Conservation (phyloP, 2,797 vertebrate genomes). For the Neosilurus mollespiculum region DNA sequence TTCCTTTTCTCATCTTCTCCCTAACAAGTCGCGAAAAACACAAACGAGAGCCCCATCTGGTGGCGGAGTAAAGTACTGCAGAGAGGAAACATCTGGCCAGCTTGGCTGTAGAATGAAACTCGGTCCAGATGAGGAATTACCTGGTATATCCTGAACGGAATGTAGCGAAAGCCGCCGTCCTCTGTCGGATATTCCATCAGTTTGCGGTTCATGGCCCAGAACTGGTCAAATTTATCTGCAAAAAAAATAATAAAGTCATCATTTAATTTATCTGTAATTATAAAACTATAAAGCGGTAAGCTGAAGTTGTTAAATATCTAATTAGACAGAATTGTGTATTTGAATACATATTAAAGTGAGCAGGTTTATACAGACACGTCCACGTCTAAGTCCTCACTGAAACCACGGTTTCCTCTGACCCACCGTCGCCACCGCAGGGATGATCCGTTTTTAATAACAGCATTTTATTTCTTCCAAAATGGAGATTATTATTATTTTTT, state of each 20-base stretch:
- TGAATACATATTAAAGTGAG: background rate
- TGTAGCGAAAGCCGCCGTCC: constrained; percentile 94
- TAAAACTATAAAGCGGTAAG: background rate
- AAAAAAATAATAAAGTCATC: constrained; percentile 3
- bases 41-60: constrained; percentile 60
- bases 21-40: background rate
- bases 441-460: too few species aligned
- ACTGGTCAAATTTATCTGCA: constrained; percentile 98
- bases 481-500: too few species aligned
- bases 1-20: background rate
- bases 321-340: background rate
- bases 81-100: background rate
- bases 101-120: background rate
- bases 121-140: constrained; percentile 61
- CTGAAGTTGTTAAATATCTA: background rate
- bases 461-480: too few species aligned
- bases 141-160: constrained; percentile 99
- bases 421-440: background rate
- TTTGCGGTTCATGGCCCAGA: constrained; percentile 99
- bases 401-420: background rate
- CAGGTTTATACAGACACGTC: background rate
- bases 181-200: constrained; percentile 95
- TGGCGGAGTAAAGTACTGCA: constrained; percentile 35
- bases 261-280: too few species aligned
- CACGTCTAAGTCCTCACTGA: background rate